Base-by-base conservation (phyloP, 2,113 vertebrate species). In the Tamias sibiricus region DNA sequence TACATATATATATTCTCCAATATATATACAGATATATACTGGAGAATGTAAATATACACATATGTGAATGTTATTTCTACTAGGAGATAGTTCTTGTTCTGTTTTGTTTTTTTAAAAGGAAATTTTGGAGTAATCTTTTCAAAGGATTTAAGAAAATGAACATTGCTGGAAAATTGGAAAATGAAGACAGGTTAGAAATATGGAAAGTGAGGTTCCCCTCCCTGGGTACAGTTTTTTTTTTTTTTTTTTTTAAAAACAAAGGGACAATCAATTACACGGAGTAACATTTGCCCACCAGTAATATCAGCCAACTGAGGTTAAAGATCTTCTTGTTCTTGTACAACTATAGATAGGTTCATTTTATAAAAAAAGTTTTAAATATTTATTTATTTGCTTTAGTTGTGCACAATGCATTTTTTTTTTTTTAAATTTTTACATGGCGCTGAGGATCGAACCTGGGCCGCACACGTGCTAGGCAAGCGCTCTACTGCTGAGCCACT, bases 181-280 rank as follows among this genome's bases (percentile, higher is more conserved):
- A 0, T 92, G 83, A 95, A 85, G 19, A 66, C 42, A 64, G 75
- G 32, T 74, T 74, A 47, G 52, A 95, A 69, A 92, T 92, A 8
- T 59, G 30, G 52, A 93, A 85, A 44, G 9, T 74, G 30, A 95
- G 4, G 69, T 92, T 19, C 88, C 76, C 17, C 35, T 13, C 52
- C 8, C 14, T 47, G 35, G 28, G 20, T 13, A 52, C 14, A 17
- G 49, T 52, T 52, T 52, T 52, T 52, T 47, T 42, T 81, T 62
- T 44, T 95, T 90, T 35, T 80, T 62, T 59, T 94, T 92, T 94
- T 81, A 75, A 96, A n/a, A n/a, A n/a, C 49, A 91, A 95, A 94
- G 35, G 37, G 35, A 32, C 24, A 14, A 88, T 90, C 13, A 44
- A 82, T 28, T 92, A 90, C 37, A 81, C 52, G 32, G 40, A 90